phyloP scores from a whole-genome alignment of 2,888 invertebrate genomes.

The Scaptodrosophila latifasciaeformis region DNA sequence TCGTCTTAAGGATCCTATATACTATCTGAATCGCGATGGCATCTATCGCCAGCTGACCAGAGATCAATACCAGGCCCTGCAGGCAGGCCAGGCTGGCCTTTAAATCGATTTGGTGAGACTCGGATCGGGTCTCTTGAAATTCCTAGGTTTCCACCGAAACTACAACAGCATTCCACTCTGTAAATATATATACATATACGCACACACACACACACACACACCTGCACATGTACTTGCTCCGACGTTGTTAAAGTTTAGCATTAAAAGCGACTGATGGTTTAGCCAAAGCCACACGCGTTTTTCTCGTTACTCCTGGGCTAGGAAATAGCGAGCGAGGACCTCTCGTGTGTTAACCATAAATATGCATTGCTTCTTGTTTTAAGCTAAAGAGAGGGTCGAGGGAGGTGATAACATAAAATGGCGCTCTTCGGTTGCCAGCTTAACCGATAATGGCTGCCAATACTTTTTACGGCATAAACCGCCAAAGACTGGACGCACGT shows the following conservation, averaged over 20 bases:
- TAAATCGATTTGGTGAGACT: too few relatives aligned
- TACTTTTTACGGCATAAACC: constrained; percentile 47
- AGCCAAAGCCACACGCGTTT: constrained; percentile 54
- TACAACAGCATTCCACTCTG: too few relatives aligned
- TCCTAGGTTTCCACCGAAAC: constrained; percentile 1
- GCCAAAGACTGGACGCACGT: constrained; percentile 9
- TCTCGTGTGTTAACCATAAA: constrained; percentile 38
- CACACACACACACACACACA: constrained; percentile 8
- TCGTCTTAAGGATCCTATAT: constrained; percentile 84
- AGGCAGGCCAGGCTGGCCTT: constrained; percentile 77
- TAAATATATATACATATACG: constrained; percentile 14
- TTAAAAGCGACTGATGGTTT: constrained; percentile 44
- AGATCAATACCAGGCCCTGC: constrained; percentile 76
- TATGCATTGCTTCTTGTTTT: constrained; percentile 19
- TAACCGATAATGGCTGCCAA: constrained; percentile 70
- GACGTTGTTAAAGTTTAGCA: not conserved
- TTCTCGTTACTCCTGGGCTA: constrained; percentile 39
- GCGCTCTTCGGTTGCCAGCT: constrained; percentile 38
- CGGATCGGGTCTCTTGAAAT: constrained; percentile 24
- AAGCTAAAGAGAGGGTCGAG: too few relatives aligned
- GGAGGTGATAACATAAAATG: constrained; percentile 9
- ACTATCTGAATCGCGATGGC: constrained; percentile 79
- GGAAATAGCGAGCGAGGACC: not conserved
- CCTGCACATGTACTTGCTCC: constrained; percentile 30
- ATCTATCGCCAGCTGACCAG: constrained; percentile 76